Conservation (phyloP, 2,888 invertebrate genomes). For the Petrolisthes cinctipes region DNA sequence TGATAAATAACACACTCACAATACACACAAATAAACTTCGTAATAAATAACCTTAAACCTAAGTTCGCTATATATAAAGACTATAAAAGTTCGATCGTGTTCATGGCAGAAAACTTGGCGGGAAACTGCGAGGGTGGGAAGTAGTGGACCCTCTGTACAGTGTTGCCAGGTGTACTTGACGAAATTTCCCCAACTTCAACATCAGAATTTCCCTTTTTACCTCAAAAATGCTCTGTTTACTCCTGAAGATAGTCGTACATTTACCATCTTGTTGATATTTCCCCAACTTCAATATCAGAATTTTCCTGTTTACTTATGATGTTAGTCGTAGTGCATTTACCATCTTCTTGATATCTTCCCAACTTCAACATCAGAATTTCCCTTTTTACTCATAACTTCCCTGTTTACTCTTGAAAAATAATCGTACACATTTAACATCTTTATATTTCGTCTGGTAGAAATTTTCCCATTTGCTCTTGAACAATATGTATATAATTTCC, state of each 20-base stretch:
- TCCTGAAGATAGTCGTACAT: too few relatives aligned
- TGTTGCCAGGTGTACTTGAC: too few relatives aligned
- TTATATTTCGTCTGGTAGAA: too few relatives aligned
- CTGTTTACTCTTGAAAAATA: not conserved
- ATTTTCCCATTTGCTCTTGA: too few relatives aligned
- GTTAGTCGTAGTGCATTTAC: not conserved
- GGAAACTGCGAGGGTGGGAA: conserved; percentile 43
- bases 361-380: too few relatives aligned
- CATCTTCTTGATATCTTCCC: not conserved
- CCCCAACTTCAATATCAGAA: too few relatives aligned
- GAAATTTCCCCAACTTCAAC: too few relatives aligned
- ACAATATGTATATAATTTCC: too few relatives aligned
- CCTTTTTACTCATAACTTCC: too few relatives aligned
- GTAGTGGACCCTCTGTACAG: not conserved
- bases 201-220: too few relatives aligned
- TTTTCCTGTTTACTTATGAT: too few relatives aligned
- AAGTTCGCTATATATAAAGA: conserved; percentile 47
- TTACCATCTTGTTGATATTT: not conserved
- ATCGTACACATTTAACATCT: not conserved
- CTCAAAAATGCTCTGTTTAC: too few relatives aligned
- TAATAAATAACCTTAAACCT: conserved; percentile 56
- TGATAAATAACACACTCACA: conserved; percentile 9
- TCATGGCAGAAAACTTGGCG: conserved; percentile 60
- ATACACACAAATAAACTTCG: not conserved
- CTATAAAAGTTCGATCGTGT: conserved; percentile 49